Evolutionary conservation across 1,140 invertebrate genomes (phyloP).

Genomic region (Propsilocerus akamusi): DNA sequence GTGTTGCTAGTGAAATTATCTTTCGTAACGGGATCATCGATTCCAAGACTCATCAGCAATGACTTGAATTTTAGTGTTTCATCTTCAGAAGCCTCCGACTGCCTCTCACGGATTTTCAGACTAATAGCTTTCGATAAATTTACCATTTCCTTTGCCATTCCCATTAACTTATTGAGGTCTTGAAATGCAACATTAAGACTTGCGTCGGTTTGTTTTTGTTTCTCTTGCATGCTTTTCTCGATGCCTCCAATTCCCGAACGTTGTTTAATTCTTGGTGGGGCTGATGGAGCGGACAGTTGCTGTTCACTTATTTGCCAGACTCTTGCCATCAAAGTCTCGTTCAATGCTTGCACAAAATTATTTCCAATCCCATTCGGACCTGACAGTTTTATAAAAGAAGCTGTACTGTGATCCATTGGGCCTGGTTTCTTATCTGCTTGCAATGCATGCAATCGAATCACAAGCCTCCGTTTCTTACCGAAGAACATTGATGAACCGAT

Average conservation of each 20-base stretch:
- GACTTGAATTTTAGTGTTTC: slow-evolving; percentile 93
- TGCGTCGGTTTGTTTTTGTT: slow-evolving; percentile 75
- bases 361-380: slow-evolving; percentile 68
- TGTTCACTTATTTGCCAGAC: slow-evolving; percentile 34
- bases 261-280: slow-evolving; percentile 36
- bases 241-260: slow-evolving; percentile 88
- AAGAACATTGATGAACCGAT: slow-evolving; percentile 50
- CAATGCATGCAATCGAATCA: slow-evolving; percentile 55
- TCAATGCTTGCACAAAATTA: slow-evolving; percentile 43
- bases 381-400: slow-evolving; percentile 67
- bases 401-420: slow-evolving; percentile 46
- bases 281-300: slow-evolving; percentile 14
- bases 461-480: slow-evolving; percentile 58
- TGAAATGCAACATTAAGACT: slow-evolving; percentile 88
- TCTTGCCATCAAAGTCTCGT: slow-evolving; percentile 36
- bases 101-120: slow-evolving; percentile 80
- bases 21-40: slow-evolving; percentile 91
- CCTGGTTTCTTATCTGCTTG: slow-evolving; percentile 45
- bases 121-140: slow-evolving; percentile 80
- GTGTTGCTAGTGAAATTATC: slow-evolving; percentile 72
- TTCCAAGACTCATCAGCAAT: slow-evolving; percentile 88
- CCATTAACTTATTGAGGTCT: slow-evolving; percentile 87
- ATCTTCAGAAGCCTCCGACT: slow-evolving; percentile 93
- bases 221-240: slow-evolving; percentile 77
- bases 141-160: slow-evolving; percentile 96